Evolutionary conservation across 2,888 invertebrate genomes (phyloP).

Genomic region (Desoria tigrina): DNA sequence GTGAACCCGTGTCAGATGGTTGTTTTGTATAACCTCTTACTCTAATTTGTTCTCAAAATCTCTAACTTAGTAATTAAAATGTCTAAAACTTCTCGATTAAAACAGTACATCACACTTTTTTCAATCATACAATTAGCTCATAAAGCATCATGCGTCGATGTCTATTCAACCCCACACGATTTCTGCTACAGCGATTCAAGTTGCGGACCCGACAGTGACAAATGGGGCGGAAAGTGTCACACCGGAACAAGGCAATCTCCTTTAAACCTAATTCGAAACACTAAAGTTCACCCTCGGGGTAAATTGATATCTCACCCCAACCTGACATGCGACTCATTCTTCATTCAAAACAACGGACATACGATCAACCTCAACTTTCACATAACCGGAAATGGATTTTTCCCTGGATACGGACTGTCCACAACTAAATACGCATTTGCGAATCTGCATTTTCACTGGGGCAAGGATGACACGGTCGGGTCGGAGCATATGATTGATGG

Average conservation of each 20-base stretch:
- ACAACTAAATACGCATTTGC: slow-evolving; percentile 64
- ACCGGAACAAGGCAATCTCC: slow-evolving; percentile 72
- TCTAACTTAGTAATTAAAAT: too few relatives aligned
- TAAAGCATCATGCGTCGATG: too few relatives aligned
- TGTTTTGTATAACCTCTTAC: too few relatives aligned
- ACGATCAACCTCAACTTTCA: neutral
- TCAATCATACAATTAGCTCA: too few relatives aligned
- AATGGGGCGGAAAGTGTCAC: slow-evolving; percentile 69
- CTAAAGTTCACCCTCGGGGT: neutral
- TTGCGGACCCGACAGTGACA: slow-evolving; percentile 44
- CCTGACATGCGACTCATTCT: neutral
- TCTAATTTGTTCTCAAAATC: too few relatives aligned
- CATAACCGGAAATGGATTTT: too few relatives aligned
- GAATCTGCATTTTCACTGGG: slow-evolving; percentile 82
- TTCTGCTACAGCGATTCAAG: slow-evolving; percentile 29
- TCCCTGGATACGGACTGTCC: slow-evolving; percentile 35
- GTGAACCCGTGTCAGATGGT: too few relatives aligned
- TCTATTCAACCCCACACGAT: too few relatives aligned
- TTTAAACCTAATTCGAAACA: slow-evolving; percentile 57
- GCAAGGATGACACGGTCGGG: slow-evolving; percentile 57
- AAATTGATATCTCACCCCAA: too few relatives aligned
- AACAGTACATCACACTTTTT: too few relatives aligned
- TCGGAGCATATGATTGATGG: slow-evolving; percentile 78
- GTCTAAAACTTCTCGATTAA: too few relatives aligned
- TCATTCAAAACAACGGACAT: slow-evolving; percentile 7